Percentiles rank a stretch among this genome's conserved stretches.
These are phyloP conservation scores for Zygothrica quintamaculata DNA, from an alignment of 2,888 invertebrate genomes.

Conservation along the genomic window DNA sequence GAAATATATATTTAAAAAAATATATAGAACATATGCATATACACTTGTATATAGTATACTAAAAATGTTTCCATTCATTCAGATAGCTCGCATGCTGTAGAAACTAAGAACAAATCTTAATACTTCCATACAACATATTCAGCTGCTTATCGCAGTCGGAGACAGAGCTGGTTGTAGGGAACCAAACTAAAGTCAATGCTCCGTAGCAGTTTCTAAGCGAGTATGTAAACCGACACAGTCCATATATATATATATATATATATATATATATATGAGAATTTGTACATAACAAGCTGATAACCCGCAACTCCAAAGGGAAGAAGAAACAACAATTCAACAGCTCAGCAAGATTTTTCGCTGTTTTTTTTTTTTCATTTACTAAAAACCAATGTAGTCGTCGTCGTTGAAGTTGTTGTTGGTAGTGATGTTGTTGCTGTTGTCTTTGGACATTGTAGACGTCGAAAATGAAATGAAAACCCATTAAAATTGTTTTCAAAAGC, in stretches of 20 bases:
- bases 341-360: constrained; percentile 68
- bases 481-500: constrained; percentile 65
- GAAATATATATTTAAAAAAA: constrained; percentile 5
- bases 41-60: constrained; percentile 16
- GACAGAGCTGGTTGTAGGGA: not conserved
- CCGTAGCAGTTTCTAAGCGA: constrained; percentile 64
- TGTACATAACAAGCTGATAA: constrained; percentile 60
- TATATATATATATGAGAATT: constrained; percentile 17
- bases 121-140: constrained; percentile 15
- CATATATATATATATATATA: constrained; percentile 14
- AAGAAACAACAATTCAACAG: constrained; percentile 37
- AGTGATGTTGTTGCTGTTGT: constrained; percentile 13
- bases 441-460: constrained; percentile 24
- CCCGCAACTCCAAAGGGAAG: constrained; percentile 61
- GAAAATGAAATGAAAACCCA: constrained; percentile 71
- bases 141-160: constrained; percentile 45
- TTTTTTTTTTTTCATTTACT: constrained; percentile 12
- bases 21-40: not conserved
- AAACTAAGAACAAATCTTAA: constrained; percentile 10
- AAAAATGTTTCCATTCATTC: constrained; percentile 7
- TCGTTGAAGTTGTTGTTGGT: not conserved
- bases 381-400: not conserved
- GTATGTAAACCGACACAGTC: constrained; percentile 60
- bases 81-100: constrained; percentile 13
- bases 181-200: constrained; percentile 50